These are phyloP conservation scores for Amazona finschi DNA, from an alignment of 2,797 vertebrate species.

Conservation along the genomic window DNA sequence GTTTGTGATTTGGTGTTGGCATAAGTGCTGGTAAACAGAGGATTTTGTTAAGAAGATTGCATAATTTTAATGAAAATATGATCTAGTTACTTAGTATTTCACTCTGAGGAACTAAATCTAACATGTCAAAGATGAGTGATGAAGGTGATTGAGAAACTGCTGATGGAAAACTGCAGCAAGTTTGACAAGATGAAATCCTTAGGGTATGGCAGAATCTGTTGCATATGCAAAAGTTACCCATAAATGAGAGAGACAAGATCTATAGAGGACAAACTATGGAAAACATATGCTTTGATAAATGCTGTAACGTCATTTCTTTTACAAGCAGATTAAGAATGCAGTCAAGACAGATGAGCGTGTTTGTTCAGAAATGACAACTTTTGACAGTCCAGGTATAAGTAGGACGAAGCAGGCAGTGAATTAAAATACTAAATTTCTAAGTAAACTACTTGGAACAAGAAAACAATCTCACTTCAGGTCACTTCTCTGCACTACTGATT, in stretches of 20 bases:
- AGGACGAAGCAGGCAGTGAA: not conserved
- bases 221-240: not conserved
- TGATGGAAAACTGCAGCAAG: not conserved
- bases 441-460: not conserved
- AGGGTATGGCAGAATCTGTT: not conserved
- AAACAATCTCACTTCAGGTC: not conserved
- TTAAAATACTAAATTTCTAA: not conserved
- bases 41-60: constrained; percentile 5
- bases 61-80: constrained; percentile 12
- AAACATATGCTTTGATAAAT: constrained; percentile 18
- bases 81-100: not conserved
- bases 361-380: not conserved
- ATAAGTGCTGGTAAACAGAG: not conserved
- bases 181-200: constrained; percentile 10
- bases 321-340: constrained; percentile 5
- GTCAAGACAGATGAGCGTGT: not conserved
- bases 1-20: not conserved
- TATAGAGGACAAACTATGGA: not conserved
- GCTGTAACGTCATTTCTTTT: not conserved
- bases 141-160: constrained; percentile 5
- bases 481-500: not conserved
- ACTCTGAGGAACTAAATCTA: not conserved
- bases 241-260: constrained; percentile 4
- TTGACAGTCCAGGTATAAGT: not conserved
- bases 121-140: not conserved